A percentile compares a stretch with the other conserved stretches of the same genome.
Evolutionary conservation across 2,888 invertebrate species (phyloP).

Genomic region (Eubasilissa splendida): DNA sequence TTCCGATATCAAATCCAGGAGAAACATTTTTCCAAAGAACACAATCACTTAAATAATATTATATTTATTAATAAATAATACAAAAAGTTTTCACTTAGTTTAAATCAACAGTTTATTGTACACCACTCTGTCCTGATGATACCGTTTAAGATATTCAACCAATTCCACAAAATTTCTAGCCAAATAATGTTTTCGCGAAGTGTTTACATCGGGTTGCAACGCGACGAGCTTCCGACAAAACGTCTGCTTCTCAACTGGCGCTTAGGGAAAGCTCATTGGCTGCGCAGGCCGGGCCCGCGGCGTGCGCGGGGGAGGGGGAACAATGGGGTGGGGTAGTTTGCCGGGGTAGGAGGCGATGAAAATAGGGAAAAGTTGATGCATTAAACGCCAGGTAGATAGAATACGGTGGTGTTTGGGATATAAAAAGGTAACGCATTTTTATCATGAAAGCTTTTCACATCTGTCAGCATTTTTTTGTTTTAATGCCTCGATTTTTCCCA

Average conservation of each 20-base stretch:
- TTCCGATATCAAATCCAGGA: slow-evolving; percentile 5
- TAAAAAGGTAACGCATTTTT: slow-evolving; percentile 56
- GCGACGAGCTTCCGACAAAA: slow-evolving; percentile 34
- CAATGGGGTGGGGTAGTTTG: slow-evolving; percentile 4
- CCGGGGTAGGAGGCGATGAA: slow-evolving; percentile 44
- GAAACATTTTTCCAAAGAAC: slow-evolving; percentile 6
- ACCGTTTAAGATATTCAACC: neutral
- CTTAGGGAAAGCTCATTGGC: slow-evolving; percentile 53
- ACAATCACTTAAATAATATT: slow-evolving; percentile 11
- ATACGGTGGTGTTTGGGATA: slow-evolving; percentile 41
- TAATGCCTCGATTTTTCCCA: slow-evolving; percentile 31
- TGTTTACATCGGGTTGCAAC: slow-evolving; percentile 20
- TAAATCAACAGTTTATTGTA: no score
- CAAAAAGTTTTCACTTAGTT: slow-evolving; percentile 1
- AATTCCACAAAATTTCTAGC: slow-evolving; percentile 12
- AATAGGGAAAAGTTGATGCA: slow-evolving; percentile 57
- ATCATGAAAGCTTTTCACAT: slow-evolving; percentile 51
- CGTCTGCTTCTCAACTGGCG: slow-evolving; percentile 48
- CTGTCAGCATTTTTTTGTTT: slow-evolving; percentile 52
- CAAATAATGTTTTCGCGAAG: slow-evolving; percentile 28
- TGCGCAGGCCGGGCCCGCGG: slow-evolving; percentile 41
- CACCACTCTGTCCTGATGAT: no score
- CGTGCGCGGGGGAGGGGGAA: slow-evolving; percentile 27
- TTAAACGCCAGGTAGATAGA: slow-evolving; percentile 49
- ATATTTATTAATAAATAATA: neutral